Evolutionary conservation across 2,797 vertebrate genomes (phyloP).

Genomic region (Gambelia wislizenii): DNA sequence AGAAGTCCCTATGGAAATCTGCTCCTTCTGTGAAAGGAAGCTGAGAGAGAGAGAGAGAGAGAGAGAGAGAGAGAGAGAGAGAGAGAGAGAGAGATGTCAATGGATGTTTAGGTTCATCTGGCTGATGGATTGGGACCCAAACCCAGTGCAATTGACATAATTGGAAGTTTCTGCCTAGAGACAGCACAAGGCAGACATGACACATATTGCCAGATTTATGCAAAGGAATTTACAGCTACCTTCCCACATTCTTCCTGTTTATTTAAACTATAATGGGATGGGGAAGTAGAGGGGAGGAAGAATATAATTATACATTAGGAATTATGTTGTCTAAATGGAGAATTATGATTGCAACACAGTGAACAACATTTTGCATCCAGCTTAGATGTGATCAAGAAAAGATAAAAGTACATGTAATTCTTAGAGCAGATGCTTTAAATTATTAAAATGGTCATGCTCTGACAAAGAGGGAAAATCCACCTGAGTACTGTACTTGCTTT

Average conservation of each 20-base stretch:
- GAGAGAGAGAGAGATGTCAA: not conserved
- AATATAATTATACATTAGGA: slow-evolving; percentile 45
- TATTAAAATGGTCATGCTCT: not conserved
- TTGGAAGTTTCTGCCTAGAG: slow-evolving; percentile 19
- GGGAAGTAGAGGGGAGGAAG: slow-evolving; percentile 2
- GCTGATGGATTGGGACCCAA: not conserved
- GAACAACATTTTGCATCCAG: not conserved
- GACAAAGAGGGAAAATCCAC: not conserved
- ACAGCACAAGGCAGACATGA: not conserved
- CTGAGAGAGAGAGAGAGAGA: not conserved
- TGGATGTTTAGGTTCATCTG: not conserved
- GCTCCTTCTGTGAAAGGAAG: not conserved
- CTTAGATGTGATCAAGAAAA: slow-evolving; percentile 21
- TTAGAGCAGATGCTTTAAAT: not conserved
- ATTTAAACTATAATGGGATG: not conserved
- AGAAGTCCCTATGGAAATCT: rapidly evolving
- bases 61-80: not conserved
- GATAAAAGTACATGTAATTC: slow-evolving; percentile 28
- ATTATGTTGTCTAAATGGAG: slow-evolving; percentile 36
- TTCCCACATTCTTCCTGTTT: slow-evolving; percentile 48
- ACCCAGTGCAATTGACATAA: not conserved
- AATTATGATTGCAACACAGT: slow-evolving; percentile 18
- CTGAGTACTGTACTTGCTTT: not conserved
- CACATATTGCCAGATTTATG: not conserved
- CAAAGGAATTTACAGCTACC: slow-evolving; percentile 8